Evolutionary conservation across 1,140 invertebrate genomes (phyloP).

Genomic region (Zaprionus gabonicus): DNA sequence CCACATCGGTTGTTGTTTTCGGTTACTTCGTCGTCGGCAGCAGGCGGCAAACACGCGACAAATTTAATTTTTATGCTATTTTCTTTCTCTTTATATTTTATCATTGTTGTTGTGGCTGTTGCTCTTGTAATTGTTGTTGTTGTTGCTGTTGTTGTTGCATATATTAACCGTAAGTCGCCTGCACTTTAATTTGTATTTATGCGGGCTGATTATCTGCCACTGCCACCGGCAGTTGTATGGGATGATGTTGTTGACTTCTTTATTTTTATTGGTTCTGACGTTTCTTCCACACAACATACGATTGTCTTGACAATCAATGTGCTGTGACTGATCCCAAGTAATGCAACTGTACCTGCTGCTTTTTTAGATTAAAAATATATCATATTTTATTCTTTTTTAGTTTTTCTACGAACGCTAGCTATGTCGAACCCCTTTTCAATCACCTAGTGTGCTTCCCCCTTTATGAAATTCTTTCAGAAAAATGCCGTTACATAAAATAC

Average conservation of each 20-base stretch:
- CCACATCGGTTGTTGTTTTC: slow-evolving; percentile 32
- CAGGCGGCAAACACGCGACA: slow-evolving; percentile 77
- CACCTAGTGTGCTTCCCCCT: slow-evolving; percentile 1
- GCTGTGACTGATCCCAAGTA: slow-evolving; percentile 28
- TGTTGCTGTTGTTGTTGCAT: slow-evolving; percentile 69
- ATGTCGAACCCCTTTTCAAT: background rate
- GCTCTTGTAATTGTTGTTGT: slow-evolving; percentile 35
- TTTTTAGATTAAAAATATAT: too few relatives aligned
- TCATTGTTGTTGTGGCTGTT: slow-evolving; percentile 42
- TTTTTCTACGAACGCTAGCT: too few relatives aligned
- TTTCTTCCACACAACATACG: slow-evolving; percentile 50
- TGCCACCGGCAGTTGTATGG: background rate
- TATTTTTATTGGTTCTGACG: slow-evolving; percentile 66
- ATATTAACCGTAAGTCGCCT: slow-evolving; percentile 81
- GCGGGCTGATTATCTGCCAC: slow-evolving; percentile 73
- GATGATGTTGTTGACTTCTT: slow-evolving; percentile 74
- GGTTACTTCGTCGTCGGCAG: slow-evolving; percentile 47
- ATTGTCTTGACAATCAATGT: slow-evolving; percentile 29
- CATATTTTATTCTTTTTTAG: too few relatives aligned
- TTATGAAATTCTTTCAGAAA: background rate
- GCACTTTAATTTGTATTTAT: slow-evolving; percentile 82
- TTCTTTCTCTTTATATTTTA: slow-evolving; percentile 70
- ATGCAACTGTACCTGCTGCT: slow-evolving; percentile 67
- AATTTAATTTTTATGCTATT: slow-evolving; percentile 80
- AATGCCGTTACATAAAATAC: slow-evolving; percentile 31